A percentile compares a stretch with the other conserved stretches of the same genome.
Evolutionary conservation across 2,797 vertebrate species (phyloP).

Genomic region (Caiman crocodilus): DNA sequence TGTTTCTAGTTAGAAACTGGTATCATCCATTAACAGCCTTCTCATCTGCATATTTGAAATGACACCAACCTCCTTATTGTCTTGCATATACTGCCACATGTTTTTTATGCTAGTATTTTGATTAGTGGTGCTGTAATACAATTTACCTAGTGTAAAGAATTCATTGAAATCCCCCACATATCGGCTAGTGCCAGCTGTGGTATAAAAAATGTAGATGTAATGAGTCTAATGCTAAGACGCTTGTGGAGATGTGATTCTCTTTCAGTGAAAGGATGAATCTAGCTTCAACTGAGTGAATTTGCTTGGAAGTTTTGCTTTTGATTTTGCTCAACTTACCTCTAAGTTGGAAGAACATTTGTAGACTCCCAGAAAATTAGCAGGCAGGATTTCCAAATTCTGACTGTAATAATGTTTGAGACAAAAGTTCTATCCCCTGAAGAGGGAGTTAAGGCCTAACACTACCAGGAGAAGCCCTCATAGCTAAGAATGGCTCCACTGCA

Average conservation of each 20-base stretch:
- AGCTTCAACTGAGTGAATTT: not conserved
- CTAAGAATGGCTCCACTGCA: not conserved
- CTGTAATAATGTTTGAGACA: not conserved
- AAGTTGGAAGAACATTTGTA: not conserved
- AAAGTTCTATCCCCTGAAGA: not conserved
- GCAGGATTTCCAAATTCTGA: not conserved
- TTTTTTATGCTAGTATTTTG: not conserved
- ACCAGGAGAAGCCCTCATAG: not conserved
- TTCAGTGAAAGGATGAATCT: not conserved
- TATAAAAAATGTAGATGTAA: not conserved
- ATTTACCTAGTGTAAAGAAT: not conserved
- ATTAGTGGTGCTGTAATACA: not conserved
- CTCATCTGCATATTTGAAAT: not conserved
- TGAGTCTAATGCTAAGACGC: not conserved
- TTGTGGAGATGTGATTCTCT: not conserved
- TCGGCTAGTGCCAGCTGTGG: not conserved
- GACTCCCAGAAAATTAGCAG: not conserved
- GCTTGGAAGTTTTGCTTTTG: constrained; percentile 14
- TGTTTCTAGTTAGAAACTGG: not conserved
- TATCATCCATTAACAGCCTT: not conserved
- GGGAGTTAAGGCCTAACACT: not conserved
- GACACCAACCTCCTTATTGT: not conserved
- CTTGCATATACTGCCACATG: not conserved
- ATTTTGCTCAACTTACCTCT: not conserved
- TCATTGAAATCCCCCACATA: not conserved